Base-by-base conservation (phyloP, 2,797 vertebrate genomes). In the Mormyrus hasselquistii region DNA sequence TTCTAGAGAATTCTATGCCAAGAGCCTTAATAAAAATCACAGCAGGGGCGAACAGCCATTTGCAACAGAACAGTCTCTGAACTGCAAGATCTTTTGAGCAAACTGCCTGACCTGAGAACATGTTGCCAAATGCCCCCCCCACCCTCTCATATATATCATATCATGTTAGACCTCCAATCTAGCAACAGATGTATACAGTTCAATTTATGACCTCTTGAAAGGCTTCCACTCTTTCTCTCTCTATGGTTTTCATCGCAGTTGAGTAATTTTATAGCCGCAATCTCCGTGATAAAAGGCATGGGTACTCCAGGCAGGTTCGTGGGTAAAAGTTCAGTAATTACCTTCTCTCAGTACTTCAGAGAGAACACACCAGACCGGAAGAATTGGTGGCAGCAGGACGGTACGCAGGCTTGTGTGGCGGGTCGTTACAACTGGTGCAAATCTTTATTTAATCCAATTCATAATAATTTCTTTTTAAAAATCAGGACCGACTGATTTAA, bases 201-300 rank as follows among this genome's bases (percentile, higher is more conserved):
- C 9, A 55, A 87, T 88, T 62, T 8, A 52, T 1, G 1, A 90
- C 86, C 84, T 91, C 85, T 90, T 49, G 76, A 87, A 90, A 84
- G 62, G 59, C 53, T 89, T 90, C 22, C 76, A 19, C 62, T 19
- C 53, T 88, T 90, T 92, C 90, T 2, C 73, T 89, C 90, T 90
- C 79, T 41, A 41, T 7, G 91, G 89, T 86, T 90, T 89, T 69
- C 62, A 90, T 92, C 90, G 92, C 90, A 91, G 90, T 69, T 89
- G 91, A 92, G 91, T 90, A 86, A 85, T 38, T 94, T 95, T 95
- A 95, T 91, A 90, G 93, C 90, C 89, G 44, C 91, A 91, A 93
- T 86, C 79, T 85, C 29, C 50, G 88, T 90, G 91, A 93, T 94
- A 94, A 95, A 82, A 95, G 93, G 83, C 50, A 62, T 57, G 88